Evolutionary conservation across 2,113 vertebrate genomes (phyloP), one percentile per base, ranked within the genome.

Genomic region (Onychostruthus taczanowskii): DNA sequence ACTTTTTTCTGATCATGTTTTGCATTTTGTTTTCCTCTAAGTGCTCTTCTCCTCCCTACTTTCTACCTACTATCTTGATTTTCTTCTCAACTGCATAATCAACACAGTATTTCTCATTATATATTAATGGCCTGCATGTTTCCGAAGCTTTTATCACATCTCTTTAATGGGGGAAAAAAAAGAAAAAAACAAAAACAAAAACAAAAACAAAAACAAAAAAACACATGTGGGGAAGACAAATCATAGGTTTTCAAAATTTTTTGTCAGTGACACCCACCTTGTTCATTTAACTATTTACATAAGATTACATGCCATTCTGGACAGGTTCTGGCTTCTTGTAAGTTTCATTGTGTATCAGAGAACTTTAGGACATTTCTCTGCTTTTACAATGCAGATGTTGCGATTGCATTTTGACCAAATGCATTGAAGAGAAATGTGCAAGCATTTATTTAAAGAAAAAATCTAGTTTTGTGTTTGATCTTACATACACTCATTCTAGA

Each of bases 21-120:
- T 90, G 11, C 33, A n/a, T 91, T 26, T 72, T 79, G 12, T 66
- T 90, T 74, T 95, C 53, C 67, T 73, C 23, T 84, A 80, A 94
- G 27, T 86, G 75, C 30, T 66, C 46, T 86, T 61, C 28, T 83
- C 66, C 73, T 79, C 41, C 23, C 28, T 88, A 11, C 18, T 86
- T 90, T 90, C 64, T 63, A 70, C 33, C 13, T 78, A 33, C 21
- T 76, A 6, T 59, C 81, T 81, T 74, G 37, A 63, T 80, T 90
- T 90, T 93, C 62, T 86, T 90, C 43, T 62, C 67, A 66, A n/a
- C 37, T 73, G 6, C 44, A 44, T 83, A 85, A 79, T 83, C 46
- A 79, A 73, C 52, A 79, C 28, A 84, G 27, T 58, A 84, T 67
- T 85, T 76, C 75, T 96, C 79, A 93, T 96, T 95, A 85, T 88